Evolutionary conservation across 2,888 invertebrate genomes (phyloP), one percentile per base, ranked within the genome.

Genomic region (Parelbella ahira): DNA sequence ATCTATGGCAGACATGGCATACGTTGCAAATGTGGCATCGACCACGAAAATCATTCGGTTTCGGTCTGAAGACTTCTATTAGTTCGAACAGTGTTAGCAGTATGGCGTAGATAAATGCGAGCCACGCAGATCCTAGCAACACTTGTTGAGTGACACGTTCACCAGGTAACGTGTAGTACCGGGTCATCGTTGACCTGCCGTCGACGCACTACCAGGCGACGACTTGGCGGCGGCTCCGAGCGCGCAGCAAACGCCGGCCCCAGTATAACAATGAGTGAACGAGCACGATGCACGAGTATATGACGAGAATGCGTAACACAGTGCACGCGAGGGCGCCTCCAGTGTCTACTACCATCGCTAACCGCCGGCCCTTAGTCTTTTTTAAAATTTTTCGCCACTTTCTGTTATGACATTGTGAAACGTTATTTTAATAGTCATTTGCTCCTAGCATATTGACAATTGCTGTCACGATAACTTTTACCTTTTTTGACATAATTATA

Each of bases 241-340:
- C 21, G 27, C 67, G 65, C 49, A 72, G 47, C 32, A 48, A 23
- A 8, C 59, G 64, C 10, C 74, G 68, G 44, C 71, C 65, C 68
- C 70, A 72, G 60, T 71, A 66, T 44, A 77, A 57, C 51, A 76
- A 48, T 38, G 68, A 59, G 61, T 76, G 76, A 36, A 73, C 61
- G 25, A 69, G 33, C 37, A 75, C 36, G 44, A 76, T 60, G 53
- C 68, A 65, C 37, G 60, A 51, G 63, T 73, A 75, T 18, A 76
- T 34, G 8, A 75, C 30, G 21, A 76, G 57, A 49, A 68, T 61
- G 42, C 66, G 72, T 45, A 61, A 46, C 47, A 72, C 68, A 13
- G 60, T 55, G 46, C 56, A 52, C 19, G 55, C 47, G 11, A 61
- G 44, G 3, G 37, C 41, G 15, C 46, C 46, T 25, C 53, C 56